Base-by-base conservation (phyloP, 2,888 invertebrate species). In the Andrena minutula region DNA sequence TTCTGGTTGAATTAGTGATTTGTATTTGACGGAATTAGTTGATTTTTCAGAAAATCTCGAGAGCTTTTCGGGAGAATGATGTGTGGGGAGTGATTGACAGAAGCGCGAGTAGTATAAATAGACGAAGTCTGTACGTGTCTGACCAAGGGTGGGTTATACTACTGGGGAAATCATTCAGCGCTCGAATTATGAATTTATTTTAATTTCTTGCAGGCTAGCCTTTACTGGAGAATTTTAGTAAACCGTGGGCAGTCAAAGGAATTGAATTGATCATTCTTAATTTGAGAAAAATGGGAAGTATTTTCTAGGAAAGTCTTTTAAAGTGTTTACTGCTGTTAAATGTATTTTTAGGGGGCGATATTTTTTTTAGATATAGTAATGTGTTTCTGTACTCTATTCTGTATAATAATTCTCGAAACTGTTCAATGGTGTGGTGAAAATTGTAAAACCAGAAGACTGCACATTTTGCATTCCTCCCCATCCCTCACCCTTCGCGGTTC, bases 381-480 rank as follows among this genome's bases (percentile, higher is more conserved):
- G 41, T 41, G 41, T 12, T 41, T 16, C 16, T 41, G 12, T 41
- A 41, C 3, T 12, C 41, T 12, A 41, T 41, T 41, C 41, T 4
- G 41, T 12, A 4, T 41, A 41, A 16, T 41, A 41, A 16, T 41
- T 41, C 41, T 41, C 16, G 16, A 41, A 16, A 16, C 5, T 5
- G 16, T 41, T 41, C 41, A 41, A 41, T 41, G 41, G 41, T 41
- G n/a, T 2, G 28, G 6, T 60, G n/a, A 35, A 63, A 1, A 20
- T 28, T 12, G 6, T 1, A n/a, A 26, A 69, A 58, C 56, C 56
- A 41, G 26, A 41, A 69, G 51, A 70, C 70, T 70, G 70, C 70
- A 47, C 70, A 26, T 56, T 56, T 56, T 56, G 56, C 56, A 56
- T 8, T 10, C 10, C 23, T 12, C 7, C 26, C 10, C 20, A 56